Conservation (phyloP, 30 jellyfish, hydroid and myxozoan genomes). For the Sanderia malayensis region DNA sequence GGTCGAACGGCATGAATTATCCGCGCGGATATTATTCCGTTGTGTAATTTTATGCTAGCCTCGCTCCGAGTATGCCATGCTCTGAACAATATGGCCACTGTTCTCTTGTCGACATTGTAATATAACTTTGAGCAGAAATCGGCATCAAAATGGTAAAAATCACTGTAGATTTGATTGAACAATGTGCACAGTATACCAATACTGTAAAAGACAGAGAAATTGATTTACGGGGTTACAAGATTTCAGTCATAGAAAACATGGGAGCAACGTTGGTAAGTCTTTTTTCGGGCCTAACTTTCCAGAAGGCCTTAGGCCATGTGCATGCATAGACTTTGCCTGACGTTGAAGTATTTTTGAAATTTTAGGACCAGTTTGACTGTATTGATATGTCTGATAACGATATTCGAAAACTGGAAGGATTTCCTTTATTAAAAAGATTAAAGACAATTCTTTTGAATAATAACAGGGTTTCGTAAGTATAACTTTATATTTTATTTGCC, state of each 20-base stretch:
- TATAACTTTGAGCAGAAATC: too few species aligned
- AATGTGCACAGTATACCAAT: constrained; percentile 91
- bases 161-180: constrained; percentile 88
- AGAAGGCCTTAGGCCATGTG: too few species aligned
- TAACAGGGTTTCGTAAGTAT: constrained; percentile 81
- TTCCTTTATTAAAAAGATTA: constrained; percentile 81
- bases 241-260: constrained; percentile 86
- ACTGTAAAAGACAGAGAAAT: constrained; percentile 92
- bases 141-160: constrained; percentile 94
- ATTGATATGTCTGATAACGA: constrained; percentile 95
- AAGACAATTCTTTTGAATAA: constrained; percentile 71
- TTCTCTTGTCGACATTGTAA: too few species aligned
- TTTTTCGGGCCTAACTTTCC: too few species aligned
- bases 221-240: constrained; percentile 91
- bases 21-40: too few species aligned
- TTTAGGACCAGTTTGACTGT: constrained; percentile 96
- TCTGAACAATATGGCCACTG: too few species aligned
- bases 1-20: too few species aligned
- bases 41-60: too few species aligned
- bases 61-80: too few species aligned
- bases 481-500: not conserved
- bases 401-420: constrained; percentile 84
- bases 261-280: constrained; percentile 97
- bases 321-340: too few species aligned
- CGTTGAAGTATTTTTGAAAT: too few species aligned